Evolutionary conservation across 2,888 invertebrate species (phyloP).

Genomic region (Hesperia comma): DNA sequence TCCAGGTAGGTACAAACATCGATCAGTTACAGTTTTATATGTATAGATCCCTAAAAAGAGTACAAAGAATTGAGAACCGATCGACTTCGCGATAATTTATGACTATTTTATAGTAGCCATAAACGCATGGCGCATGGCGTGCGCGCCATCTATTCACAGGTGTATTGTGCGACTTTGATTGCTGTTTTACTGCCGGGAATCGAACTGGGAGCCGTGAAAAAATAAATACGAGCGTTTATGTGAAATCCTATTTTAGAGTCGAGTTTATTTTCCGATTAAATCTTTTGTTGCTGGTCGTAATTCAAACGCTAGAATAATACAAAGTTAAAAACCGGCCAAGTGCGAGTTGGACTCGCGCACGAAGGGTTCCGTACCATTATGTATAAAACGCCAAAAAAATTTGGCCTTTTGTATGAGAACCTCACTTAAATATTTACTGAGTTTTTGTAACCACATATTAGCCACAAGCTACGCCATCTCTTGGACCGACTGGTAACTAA

Average conservation of each 20-base stretch:
- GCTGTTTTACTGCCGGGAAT: conserved; percentile 53
- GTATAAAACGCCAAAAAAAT: no score
- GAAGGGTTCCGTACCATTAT: no score
- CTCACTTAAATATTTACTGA: no score
- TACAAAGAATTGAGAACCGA: not conserved
- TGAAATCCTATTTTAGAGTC: conserved; percentile 13
- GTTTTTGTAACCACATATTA: no score
- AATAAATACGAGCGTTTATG: conserved; percentile 48
- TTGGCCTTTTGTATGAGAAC: no score
- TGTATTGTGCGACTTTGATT: conserved; percentile 50
- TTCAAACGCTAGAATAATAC: not conserved
- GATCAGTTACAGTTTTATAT: not conserved
- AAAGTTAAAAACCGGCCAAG: conserved; percentile 11
- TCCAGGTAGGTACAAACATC: no score
- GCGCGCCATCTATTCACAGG: conserved; percentile 43
- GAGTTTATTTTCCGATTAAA: not conserved
- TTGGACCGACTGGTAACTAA: no score
- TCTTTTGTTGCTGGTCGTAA: not conserved
- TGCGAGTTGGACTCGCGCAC: no score
- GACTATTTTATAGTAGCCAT: conserved; percentile 23
- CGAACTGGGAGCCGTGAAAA: conserved; percentile 48
- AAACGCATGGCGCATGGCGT: conserved; percentile 37
- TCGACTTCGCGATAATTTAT: conserved; percentile 13
- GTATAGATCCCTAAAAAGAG: conserved; percentile 1
- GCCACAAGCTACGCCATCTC: no score